Base-by-base conservation (phyloP, 1,140 invertebrate species). In the Archegozetes longisetosus region DNA sequence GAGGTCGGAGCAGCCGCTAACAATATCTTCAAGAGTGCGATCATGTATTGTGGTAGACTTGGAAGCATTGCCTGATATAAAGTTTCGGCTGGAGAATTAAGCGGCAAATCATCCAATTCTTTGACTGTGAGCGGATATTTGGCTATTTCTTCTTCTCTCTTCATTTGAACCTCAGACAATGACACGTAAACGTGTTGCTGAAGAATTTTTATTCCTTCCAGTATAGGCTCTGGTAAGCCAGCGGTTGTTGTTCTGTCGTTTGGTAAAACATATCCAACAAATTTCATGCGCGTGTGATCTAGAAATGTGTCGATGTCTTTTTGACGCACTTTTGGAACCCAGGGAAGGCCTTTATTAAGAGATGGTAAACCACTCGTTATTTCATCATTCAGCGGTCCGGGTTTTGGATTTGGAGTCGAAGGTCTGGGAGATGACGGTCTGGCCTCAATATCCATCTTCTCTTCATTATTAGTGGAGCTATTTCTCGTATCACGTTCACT, bases 1-100 rank as follows among this genome's bases (percentile, higher is more conserved):
- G 89, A 95, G 2, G 93, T 97, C 0, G 95, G 94, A 20, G 93
- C 89, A 52, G 94, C 91, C 51, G 94, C 95, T 49, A 99, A 76
- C 24, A 99, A 77, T 66, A 99, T 92, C 78, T 99, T 99, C 20
- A 99, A 73, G 22, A 98, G 70, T 22, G 92, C 89, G 66, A 98
- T 98, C 84, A 95, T 91, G 69, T 95, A 93, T 68, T 97, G 92
- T 40, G 91, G 89, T 65, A 97, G 75, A 73, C 88, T 91, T 0
- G 89, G 87, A 60, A 95, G 71, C 76, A 96, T 88, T 1, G 86
- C 86, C 74, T 85, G 84, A 72, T 94, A 96, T 20, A 95, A 75
- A 63, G 86, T 78, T 78, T 96, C 92, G 14, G 84, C 81, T 58
- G 88, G 82, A 17, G 84, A 59, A 53, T 29, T 24, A 12, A 58